A percentile compares a stretch with the other conserved stretches of the same genome.
phyloP scores from a whole-genome alignment of 2,797 vertebrate genomes.

The Bradypodion pumilum region DNA sequence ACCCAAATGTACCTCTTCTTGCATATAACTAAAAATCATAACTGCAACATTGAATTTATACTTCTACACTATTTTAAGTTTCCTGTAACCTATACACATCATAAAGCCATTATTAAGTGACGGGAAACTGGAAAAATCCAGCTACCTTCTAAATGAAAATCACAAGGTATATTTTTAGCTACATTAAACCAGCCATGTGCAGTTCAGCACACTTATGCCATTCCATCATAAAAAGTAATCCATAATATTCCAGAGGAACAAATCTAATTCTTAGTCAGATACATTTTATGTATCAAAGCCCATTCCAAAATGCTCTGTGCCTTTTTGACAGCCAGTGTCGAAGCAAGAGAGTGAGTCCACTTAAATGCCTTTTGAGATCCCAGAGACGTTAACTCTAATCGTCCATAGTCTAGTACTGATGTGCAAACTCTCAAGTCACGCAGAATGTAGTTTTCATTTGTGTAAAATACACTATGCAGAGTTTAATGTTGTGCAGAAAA shows the following conservation, averaged over 20 bases:
- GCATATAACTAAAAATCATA: constrained; percentile 51
- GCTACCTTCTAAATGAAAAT: constrained; percentile 75
- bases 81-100: constrained; percentile 66
- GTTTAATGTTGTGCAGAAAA: constrained; percentile 64
- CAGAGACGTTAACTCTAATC: constrained; percentile 79
- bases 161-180: constrained; percentile 77
- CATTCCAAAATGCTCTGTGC: constrained; percentile 80
- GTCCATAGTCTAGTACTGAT: constrained; percentile 67
- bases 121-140: constrained; percentile 68
- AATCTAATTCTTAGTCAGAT: constrained; percentile 78
- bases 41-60: constrained; percentile 60
- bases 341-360: constrained; percentile 73
- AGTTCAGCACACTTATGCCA: constrained; percentile 77
- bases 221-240: constrained; percentile 81
- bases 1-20: background rate
- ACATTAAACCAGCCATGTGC: constrained; percentile 77
- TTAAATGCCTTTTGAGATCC: constrained; percentile 75
- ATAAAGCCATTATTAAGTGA: constrained; percentile 71
- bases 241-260: constrained; percentile 80
- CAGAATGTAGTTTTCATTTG: constrained; percentile 76
- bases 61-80: constrained; percentile 61
- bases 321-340: constrained; percentile 72
- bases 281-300: constrained; percentile 80
- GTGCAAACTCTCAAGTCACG: constrained; percentile 76
- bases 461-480: constrained; percentile 70